A percentile compares a stretch with the other conserved stretches of the same genome.
Conservation (phyloP, 1,140 invertebrate species). For the Drosophila bifasciata region DNA sequence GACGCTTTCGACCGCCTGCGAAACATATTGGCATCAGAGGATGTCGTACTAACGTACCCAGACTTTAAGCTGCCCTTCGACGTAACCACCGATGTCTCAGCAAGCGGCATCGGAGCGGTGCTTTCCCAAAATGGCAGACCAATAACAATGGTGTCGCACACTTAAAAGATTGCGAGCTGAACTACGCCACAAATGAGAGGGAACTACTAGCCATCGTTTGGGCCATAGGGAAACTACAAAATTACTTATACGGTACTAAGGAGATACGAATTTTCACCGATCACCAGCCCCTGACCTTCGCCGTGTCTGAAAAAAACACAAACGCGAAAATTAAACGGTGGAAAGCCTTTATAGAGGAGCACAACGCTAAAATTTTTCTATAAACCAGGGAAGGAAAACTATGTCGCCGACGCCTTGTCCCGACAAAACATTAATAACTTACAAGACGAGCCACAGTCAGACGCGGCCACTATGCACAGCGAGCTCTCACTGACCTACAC, state of each 20-base stretch:
- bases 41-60: slow-evolving; percentile 20
- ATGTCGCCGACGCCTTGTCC: slow-evolving; percentile 18
- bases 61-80: slow-evolving; percentile 26
- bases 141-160: slow-evolving; percentile 28
- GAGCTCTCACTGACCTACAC: slow-evolving; percentile 13
- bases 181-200: too few species aligned
- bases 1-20: slow-evolving; percentile 15
- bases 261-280: slow-evolving; percentile 17
- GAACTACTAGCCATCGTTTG: slow-evolving; percentile 24
- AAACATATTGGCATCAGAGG: slow-evolving; percentile 28
- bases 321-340: slow-evolving; percentile 14
- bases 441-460: slow-evolving; percentile 6
- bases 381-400: slow-evolving; percentile 24
- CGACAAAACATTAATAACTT: slow-evolving; percentile 12
- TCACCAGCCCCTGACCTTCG: slow-evolving; percentile 24
- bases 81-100: slow-evolving; percentile 25
- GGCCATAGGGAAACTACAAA: slow-evolving; percentile 13
- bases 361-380: slow-evolving; percentile 29
- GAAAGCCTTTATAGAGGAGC: slow-evolving; percentile 39
- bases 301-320: slow-evolving; percentile 24
- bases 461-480: slow-evolving; percentile 17
- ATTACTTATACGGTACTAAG: slow-evolving; percentile 16
- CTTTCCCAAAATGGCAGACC: slow-evolving; percentile 15
- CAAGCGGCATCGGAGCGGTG: slow-evolving; percentile 13
- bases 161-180: slow-evolving; percentile 12